phyloP scores from a whole-genome alignment of 2,113 vertebrate genomes.

The Cariama cristata region DNA sequence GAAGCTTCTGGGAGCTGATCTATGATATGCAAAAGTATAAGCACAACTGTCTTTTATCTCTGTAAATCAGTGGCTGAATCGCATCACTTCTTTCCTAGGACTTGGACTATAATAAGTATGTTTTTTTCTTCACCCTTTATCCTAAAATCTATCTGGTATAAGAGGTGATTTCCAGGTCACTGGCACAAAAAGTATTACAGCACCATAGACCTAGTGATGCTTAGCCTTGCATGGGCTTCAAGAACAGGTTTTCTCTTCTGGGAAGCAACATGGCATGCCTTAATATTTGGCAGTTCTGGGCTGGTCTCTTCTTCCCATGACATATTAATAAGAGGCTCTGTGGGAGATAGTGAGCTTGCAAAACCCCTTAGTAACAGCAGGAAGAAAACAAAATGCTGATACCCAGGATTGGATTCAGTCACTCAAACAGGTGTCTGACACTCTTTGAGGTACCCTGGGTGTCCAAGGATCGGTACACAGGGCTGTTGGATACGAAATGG shows the following conservation, averaged over 20 bases:
- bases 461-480: not conserved
- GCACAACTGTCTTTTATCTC: not conserved
- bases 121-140: not conserved
- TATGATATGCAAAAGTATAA: not conserved
- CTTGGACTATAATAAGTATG: not conserved
- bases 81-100: not conserved
- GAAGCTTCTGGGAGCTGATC: not conserved
- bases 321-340: not conserved
- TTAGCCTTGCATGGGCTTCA: not conserved
- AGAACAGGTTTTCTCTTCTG: not conserved
- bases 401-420: not conserved
- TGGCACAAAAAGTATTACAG: not conserved
- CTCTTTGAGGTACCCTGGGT: not conserved
- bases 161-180: not conserved
- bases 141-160: not conserved
- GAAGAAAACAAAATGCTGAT: not conserved
- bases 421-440: not conserved
- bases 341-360: not conserved
- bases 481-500: not conserved
- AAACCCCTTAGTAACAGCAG: not conserved
- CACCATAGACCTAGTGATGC: accelerated
- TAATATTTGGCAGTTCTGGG: not conserved
- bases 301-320: not conserved
- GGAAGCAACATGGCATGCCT: not conserved
- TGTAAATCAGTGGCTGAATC: not conserved